phyloP scores from a whole-genome alignment of 2,113 vertebrate species.

The Seriola quinqueradiata region DNA sequence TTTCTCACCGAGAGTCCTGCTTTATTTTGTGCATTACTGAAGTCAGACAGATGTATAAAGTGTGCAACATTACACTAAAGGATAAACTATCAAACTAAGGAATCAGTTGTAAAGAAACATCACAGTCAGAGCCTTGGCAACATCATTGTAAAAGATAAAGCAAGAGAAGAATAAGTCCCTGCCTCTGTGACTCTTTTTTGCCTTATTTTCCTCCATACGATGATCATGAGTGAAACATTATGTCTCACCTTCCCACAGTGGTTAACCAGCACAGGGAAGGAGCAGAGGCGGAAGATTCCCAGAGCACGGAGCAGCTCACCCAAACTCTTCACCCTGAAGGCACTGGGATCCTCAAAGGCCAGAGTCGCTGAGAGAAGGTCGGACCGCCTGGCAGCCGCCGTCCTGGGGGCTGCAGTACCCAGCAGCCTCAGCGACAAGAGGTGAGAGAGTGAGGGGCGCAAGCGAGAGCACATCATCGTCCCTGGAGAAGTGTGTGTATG shows the following conservation, averaged over 20 bases:
- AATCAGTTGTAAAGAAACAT: background rate
- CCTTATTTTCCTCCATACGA: background rate
- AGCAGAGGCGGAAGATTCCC: slow-evolving; percentile 84
- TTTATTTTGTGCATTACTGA: background rate
- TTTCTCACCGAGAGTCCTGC: background rate
- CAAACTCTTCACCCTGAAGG: slow-evolving; percentile 84
- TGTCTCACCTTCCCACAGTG: slow-evolving; percentile 84
- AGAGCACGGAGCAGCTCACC: slow-evolving; percentile 85
- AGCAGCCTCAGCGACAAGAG: slow-evolving; percentile 55
- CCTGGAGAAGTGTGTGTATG: background rate
- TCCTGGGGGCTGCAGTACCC: slow-evolving; percentile 44
- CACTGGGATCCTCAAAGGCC: slow-evolving; percentile 83
- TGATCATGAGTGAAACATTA: background rate
- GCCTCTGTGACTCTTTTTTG: too few species aligned
- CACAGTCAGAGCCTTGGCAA: background rate
- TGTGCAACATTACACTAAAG: background rate
- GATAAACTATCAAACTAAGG: background rate
- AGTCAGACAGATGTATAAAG: background rate
- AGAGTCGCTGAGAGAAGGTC: slow-evolving; percentile 27
- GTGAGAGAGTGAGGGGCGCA: slow-evolving; percentile 48
- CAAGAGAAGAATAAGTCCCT: background rate
- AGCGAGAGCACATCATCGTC: slow-evolving; percentile 62
- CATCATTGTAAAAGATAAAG: background rate
- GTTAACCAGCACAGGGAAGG: slow-evolving; percentile 84
- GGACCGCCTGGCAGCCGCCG: background rate